A percentile compares a stretch with the other conserved stretches of the same genome.
phyloP scores from a whole-genome alignment of 2,797 vertebrate genomes.

The Crax fasciolata region DNA sequence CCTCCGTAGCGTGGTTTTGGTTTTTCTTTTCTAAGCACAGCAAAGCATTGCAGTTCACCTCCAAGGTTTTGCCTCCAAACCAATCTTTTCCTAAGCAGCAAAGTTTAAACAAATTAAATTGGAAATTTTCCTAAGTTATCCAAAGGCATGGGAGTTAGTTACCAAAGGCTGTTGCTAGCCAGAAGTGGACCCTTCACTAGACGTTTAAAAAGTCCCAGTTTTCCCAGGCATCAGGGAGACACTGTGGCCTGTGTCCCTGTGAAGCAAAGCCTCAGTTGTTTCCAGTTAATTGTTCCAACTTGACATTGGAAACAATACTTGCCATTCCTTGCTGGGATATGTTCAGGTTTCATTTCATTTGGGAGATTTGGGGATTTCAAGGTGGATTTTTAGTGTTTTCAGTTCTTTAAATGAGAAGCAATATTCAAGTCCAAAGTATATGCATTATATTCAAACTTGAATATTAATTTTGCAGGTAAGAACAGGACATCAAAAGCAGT shows the following conservation, averaged over 20 bases:
- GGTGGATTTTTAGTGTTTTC: neutral
- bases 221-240: neutral
- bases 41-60: neutral
- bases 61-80: neutral
- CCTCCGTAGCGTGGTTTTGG: neutral
- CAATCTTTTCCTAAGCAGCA: neutral
- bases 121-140: neutral
- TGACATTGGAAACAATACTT: neutral
- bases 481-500: neutral
- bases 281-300: neutral
- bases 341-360: neutral
- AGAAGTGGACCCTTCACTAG: neutral
- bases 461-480: neutral
- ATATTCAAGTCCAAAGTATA: neutral
- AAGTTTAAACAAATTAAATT: neutral
- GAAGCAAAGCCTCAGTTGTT: neutral
- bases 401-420: neutral
- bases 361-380: neutral
- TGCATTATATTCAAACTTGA: neutral
- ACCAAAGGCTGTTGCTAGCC: accelerated
- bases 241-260: neutral
- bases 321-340: neutral
- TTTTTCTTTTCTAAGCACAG: neutral
- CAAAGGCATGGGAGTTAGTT: neutral
- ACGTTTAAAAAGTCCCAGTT: neutral